A percentile compares a stretch with the other conserved stretches of the same genome.
Conservation (phyloP, 2,797 vertebrate genomes). For the Sebastes trivittatus region DNA sequence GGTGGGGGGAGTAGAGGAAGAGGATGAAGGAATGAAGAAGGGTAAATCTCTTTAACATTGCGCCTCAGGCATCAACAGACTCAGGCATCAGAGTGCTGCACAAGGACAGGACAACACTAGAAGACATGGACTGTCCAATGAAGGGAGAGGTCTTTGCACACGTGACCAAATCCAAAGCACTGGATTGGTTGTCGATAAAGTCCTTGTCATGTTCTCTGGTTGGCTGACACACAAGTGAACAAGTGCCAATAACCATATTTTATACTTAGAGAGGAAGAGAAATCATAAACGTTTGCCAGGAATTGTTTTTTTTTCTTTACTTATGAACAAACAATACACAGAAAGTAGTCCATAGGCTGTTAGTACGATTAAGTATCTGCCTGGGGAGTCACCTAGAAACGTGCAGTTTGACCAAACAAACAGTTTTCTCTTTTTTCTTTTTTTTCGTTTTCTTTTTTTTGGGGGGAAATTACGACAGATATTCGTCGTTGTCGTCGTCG, state of each 20-base stretch:
- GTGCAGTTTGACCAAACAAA: constrained; percentile 86
- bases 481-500: constrained; percentile 87
- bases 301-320: constrained; percentile 72
- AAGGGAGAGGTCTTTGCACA: constrained; percentile 67
- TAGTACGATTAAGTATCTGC: constrained; percentile 85
- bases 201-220: constrained; percentile 60
- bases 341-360: constrained; percentile 85
- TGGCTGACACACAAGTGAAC: constrained; percentile 60
- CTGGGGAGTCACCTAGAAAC: constrained; percentile 85
- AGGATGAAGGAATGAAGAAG: constrained; percentile 17
- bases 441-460: constrained; percentile 28
- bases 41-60: constrained; percentile 69
- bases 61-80: constrained; percentile 70
- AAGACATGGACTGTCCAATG: constrained; percentile 69
- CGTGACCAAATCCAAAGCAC: constrained; percentile 63
- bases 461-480: constrained; percentile 83
- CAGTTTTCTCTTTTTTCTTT: constrained; percentile 63
- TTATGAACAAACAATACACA: constrained; percentile 92
- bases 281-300: constrained; percentile 81
- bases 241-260: constrained; percentile 62
- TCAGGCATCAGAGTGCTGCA: constrained; percentile 67
- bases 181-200: constrained; percentile 40
- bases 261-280: constrained; percentile 78
- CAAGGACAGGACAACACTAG: constrained; percentile 67
- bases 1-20: background rate